Conservation (phyloP, 2,888 invertebrate species). For the Stenotaenia linearis region DNA sequence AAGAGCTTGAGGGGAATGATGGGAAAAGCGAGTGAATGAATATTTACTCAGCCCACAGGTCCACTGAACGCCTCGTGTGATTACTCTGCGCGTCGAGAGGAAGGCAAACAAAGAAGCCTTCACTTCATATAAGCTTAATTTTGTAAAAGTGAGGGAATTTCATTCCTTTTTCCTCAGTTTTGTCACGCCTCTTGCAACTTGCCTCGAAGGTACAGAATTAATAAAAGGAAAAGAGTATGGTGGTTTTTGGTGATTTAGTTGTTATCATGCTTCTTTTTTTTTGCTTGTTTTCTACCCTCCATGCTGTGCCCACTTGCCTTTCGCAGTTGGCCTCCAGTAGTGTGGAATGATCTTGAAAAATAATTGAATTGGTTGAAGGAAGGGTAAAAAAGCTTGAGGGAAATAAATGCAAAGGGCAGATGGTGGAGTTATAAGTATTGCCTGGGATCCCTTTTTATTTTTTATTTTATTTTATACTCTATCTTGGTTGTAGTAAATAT, state of each 20-base stretch:
- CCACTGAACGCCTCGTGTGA: conserved; percentile 24
- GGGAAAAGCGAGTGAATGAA: conserved; percentile 21
- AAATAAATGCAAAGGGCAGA: conserved; percentile 12
- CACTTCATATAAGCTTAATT: conserved; percentile 8
- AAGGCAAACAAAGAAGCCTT: conserved; percentile 24
- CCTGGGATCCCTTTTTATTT: neutral
- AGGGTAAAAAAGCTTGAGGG: neutral
- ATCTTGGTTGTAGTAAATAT: neutral
- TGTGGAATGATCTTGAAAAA: conserved; percentile 12
- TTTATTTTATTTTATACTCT: neutral
- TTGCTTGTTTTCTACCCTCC: neutral
- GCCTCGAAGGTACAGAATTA: neutral
- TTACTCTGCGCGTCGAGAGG: conserved; percentile 10
- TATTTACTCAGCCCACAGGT: conserved; percentile 12
- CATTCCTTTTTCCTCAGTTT: neutral
- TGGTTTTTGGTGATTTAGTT: neutral
- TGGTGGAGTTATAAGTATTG: neutral
- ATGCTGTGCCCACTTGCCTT: neutral
- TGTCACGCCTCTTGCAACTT: neutral
- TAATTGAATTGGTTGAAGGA: conserved; percentile 8
- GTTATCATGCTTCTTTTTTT: neutral
- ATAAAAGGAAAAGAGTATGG: neutral
- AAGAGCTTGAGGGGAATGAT: conserved; percentile 6
- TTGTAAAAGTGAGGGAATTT: conserved; percentile 9
- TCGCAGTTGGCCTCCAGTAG: neutral